phyloP scores from a whole-genome alignment of 2,888 invertebrate species.

The Tipula lateralis region DNA sequence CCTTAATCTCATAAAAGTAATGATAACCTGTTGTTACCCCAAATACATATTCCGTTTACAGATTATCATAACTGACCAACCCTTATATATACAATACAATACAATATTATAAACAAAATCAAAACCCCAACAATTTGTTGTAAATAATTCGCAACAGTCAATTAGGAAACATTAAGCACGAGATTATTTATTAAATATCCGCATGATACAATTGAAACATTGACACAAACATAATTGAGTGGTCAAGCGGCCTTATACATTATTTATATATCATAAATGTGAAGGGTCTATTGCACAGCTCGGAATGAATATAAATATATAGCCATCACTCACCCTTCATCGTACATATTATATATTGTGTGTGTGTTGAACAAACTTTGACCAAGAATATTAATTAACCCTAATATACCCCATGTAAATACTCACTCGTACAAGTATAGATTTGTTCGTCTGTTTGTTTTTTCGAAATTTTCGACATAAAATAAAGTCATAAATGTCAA shows the following conservation, averaged over 20 bases:
- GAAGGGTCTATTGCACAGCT: neutral
- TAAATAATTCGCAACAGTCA: slow-evolving; percentile 1
- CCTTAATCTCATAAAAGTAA: too few species aligned
- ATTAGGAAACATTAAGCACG: neutral
- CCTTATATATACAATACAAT: neutral
- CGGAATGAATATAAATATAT: neutral
- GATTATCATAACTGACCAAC: neutral
- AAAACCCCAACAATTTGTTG: neutral
- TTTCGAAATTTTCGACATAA: neutral
- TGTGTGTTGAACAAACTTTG: too few species aligned
- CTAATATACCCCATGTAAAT: neutral
- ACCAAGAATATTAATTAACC: neutral
- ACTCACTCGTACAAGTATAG: too few species aligned
- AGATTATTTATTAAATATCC: neutral
- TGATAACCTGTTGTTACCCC: neutral
- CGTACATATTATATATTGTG: too few species aligned
- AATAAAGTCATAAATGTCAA: slow-evolving; percentile 19
- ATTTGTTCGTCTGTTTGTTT: neutral
- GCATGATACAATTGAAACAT: neutral
- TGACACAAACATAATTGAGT: neutral
- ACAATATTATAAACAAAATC: neutral
- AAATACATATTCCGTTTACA: neutral
- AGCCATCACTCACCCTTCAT: neutral
- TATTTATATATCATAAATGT: neutral
- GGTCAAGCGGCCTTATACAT: neutral